Conservation (phyloP, 2,113 vertebrate species). For the Todiramphus saurophagus region DNA sequence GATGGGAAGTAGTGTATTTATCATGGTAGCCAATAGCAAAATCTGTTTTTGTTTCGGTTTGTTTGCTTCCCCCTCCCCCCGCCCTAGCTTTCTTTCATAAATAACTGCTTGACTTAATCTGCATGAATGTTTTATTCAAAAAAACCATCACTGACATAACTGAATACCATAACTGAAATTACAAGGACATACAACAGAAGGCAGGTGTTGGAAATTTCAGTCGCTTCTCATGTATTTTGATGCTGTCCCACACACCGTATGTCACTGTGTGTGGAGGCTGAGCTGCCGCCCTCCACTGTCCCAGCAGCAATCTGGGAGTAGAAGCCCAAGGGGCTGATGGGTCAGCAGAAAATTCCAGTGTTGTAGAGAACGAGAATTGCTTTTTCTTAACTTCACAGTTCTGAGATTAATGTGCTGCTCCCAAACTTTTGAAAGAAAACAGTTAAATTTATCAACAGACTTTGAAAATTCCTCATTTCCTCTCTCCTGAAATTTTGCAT, state of each 20-base stretch:
- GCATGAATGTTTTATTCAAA: background rate
- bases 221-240: slow-evolving; percentile 1
- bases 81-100: slow-evolving; percentile 11
- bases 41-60: background rate
- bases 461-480: background rate
- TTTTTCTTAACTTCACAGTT: background rate
- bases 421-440: background rate
- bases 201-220: slow-evolving; percentile 43
- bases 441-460: background rate
- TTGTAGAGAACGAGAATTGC: background rate
- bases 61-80: background rate
- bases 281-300: background rate
- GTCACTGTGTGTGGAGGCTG: background rate
- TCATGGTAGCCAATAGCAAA: background rate
- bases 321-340: background rate
- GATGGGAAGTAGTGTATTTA: background rate
- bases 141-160: slow-evolving; percentile 1
- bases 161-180: background rate
- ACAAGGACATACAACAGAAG: slow-evolving; percentile 13
- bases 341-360: background rate
- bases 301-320: background rate
- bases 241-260: slow-evolving; percentile 39
- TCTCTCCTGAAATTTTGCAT: background rate
- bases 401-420: background rate
- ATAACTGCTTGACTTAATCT: background rate